Base-by-base conservation (phyloP, 2,797 vertebrate species). In the Pempheris klunzingeri region DNA sequence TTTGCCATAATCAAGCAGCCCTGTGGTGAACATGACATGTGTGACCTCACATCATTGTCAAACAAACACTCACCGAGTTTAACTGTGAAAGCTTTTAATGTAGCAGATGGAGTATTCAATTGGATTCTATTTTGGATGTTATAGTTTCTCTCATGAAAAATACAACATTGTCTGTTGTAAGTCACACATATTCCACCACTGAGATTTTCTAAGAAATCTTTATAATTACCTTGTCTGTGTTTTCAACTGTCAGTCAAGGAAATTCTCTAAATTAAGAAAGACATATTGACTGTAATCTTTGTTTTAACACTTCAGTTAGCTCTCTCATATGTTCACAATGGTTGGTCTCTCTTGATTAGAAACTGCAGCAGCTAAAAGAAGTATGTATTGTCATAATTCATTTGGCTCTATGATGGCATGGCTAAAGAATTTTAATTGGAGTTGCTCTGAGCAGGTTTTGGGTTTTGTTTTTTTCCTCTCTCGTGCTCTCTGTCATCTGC, bases 401-500 rank as follows among this genome's bases (percentile, higher is more conserved):
- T 92, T 92, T 90, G 85, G 78, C 63, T 88, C 44, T 70, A 68
- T 82, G 86, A 91, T 90, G 77, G 70, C 67, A 90, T 86, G 88
- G 87, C 88, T 80, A 82, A 90, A 90, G 80, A 85, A 92, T 93
- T 93, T 94, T 94, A 95, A 96, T 96, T 95, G 93, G 89, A 91
- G 84, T 87, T 59, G 57, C 85, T 93, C 84, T 90, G 88, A 92
- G 84, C 71, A 85, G 90, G 86, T 90, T 81, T 78, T 77, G 74
- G 71, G 65, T 81, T 79, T 75, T 64, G 2, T 70, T 66, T 71
- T 55, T 43, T 17, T 71, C n/a, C 36, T 52, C 38, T 72, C 8
- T 74, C 7, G 74, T 50, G 52, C 80, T 91, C 59, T 78, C 80
- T 93, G 81, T 95, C 89, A 86, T 93, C 91, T 92, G 82, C 88